Percentiles rank a stretch among this genome's conserved stretches.
Evolutionary conservation across 2,888 invertebrate species (phyloP).

Genomic region (Drosophila borealis): DNA sequence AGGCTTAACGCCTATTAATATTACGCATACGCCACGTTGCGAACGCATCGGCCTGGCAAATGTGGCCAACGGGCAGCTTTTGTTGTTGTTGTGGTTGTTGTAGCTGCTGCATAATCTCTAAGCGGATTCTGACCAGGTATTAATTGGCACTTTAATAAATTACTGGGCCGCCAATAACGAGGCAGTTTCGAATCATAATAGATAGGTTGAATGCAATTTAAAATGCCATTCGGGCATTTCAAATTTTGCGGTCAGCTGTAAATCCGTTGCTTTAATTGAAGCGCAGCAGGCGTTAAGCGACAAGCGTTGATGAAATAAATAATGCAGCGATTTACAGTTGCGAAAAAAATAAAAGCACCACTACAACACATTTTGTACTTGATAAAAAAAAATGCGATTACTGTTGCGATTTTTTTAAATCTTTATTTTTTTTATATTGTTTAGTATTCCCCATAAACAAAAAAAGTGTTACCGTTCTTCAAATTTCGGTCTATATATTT

Average conservation of each 20-base stretch:
- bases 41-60: slow-evolving; percentile 52
- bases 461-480: no score
- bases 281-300: slow-evolving; percentile 30
- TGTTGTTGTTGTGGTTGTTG: slow-evolving; percentile 22
- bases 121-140: slow-evolving; percentile 48
- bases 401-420: no score
- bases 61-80: slow-evolving; percentile 43
- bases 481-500: no score
- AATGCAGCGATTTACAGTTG: slow-evolving; percentile 19
- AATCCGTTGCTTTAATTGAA: slow-evolving; percentile 54
- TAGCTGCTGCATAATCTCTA: slow-evolving; percentile 25
- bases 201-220: slow-evolving; percentile 28
- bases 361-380: no score
- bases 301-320: slow-evolving; percentile 44
- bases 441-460: no score
- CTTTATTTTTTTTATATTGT: no score
- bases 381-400: no score
- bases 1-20: slow-evolving; percentile 67
- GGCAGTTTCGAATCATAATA: slow-evolving; percentile 47
- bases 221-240: slow-evolving; percentile 23
- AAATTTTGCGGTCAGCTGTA: slow-evolving; percentile 19
- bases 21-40: slow-evolving; percentile 65
- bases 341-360: no score
- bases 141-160: slow-evolving; percentile 70
- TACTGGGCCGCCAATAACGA: slow-evolving; percentile 48